A percentile compares a stretch with the other conserved stretches of the same genome.
Conservation (phyloP, 2,113 vertebrate species). For the Lynx canadensis region DNA sequence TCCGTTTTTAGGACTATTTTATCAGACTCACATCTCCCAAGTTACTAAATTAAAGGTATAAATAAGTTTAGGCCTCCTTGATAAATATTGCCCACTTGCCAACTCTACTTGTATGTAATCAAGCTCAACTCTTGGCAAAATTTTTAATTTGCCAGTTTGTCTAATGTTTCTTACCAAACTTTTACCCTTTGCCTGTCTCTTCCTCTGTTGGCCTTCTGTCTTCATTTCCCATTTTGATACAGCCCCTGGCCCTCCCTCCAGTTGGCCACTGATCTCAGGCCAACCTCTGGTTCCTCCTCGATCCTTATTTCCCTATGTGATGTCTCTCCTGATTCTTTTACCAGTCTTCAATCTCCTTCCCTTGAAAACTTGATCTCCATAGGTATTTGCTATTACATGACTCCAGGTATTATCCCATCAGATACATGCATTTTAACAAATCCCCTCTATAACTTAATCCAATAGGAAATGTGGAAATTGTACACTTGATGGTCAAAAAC, state of each 20-base stretch:
- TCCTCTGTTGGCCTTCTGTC: background rate
- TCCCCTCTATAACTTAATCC: background rate
- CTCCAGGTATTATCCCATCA: background rate
- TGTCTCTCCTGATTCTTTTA: background rate
- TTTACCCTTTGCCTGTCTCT: background rate
- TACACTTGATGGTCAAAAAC: background rate
- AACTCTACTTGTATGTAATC: background rate
- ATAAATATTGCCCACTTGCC: background rate
- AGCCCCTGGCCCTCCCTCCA: background rate
- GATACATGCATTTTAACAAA: slow-evolving; percentile 15
- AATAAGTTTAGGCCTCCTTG: background rate
- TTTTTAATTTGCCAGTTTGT: background rate
- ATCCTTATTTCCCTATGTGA: background rate
- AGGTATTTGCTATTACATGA: background rate
- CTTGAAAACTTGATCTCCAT: background rate
- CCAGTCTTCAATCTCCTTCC: background rate
- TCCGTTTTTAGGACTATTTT: background rate
- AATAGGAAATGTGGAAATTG: background rate
- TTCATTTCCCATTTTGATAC: background rate
- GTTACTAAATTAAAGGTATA: background rate
- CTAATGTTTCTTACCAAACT: background rate
- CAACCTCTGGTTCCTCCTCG: background rate
- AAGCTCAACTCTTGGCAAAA: background rate
- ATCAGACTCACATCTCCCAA: background rate
- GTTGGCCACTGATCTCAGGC: background rate